Evolutionary conservation across 2,888 invertebrate genomes (phyloP).

Genomic region (Laothoe populi): DNA sequence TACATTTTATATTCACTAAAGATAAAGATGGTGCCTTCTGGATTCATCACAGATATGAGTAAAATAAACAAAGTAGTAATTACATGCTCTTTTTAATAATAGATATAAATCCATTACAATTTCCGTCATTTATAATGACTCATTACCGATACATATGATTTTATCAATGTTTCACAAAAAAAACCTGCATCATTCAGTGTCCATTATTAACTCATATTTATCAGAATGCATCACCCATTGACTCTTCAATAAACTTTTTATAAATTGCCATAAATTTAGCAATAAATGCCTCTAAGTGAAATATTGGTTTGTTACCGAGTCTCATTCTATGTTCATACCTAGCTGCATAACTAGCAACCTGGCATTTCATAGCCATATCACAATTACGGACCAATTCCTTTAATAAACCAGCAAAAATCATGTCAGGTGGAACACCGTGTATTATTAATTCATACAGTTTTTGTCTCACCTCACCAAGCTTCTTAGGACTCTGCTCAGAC

Average conservation of each 20-base stretch:
- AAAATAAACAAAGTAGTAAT: no score
- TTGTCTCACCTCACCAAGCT: slow-evolving; percentile 92
- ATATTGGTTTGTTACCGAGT: slow-evolving; percentile 96
- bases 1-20: no score
- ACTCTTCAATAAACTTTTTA: slow-evolving; percentile 93
- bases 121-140: no score
- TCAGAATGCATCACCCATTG: slow-evolving; percentile 84
- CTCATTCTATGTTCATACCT: slow-evolving; percentile 96
- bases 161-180: no score
- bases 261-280: slow-evolving; percentile 98
- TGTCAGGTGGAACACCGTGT: slow-evolving; percentile 96
- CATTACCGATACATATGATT: no score
- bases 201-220: slow-evolving; percentile 12
- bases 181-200: no score
- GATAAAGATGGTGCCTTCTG: no score
- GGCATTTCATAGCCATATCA: slow-evolving; percentile 94
- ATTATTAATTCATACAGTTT: slow-evolving; percentile 96
- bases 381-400: slow-evolving; percentile 94
- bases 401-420: slow-evolving; percentile 95
- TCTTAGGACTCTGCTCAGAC: slow-evolving; percentile 93
- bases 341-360: slow-evolving; percentile 94
- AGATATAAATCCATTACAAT: no score
- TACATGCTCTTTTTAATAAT: no score
- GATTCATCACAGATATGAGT: no score
- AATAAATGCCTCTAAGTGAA: slow-evolving; percentile 98